Evolutionary conservation across 2,113 vertebrate species (phyloP), one percentile per base, ranked within the genome.

Genomic region (Pipra filicauda): DNA sequence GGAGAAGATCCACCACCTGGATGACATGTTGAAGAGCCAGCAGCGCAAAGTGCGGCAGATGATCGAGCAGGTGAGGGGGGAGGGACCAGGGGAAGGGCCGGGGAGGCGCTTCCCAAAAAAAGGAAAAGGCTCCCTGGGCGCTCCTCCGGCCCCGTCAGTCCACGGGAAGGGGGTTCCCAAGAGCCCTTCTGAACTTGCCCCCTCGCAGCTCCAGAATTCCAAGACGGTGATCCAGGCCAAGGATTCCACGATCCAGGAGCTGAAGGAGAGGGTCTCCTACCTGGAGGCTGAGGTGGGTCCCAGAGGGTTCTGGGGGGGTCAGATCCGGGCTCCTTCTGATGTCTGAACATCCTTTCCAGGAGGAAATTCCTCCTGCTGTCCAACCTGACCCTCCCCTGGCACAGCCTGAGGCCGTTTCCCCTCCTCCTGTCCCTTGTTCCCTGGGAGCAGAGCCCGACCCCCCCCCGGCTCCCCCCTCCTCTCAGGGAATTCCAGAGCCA

Each of bases 21-120:
- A 99, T 3, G 99, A 99, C 97, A 99, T 99, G 99, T 97, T 99
- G 28, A 99, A 99, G 89, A 98, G 99, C 90, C 99, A 99, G 94
- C 99, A 99, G 89, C 98, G 99, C 84, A 99, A 99, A 97, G 98
- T 99, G 46, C 97, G 99, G 64, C 99, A 99, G 91, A 99, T 99
- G 99, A 99, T 99, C 11, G 99, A 99, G 95, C 99, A 99, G 99
- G 99, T 99, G 4, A 10, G 62, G 31, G 27, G 17, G 12, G 28
- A 39, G 27, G 46, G 61, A 12, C 37, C 8, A 2, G 11, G 44
- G 41, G 12, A 39, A n/a, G 22, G 22, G 3, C 20, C 8, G 9
- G 0, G n/a, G 14, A 19, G 5, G n/a, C 11, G 11, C 65, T 27
- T 19, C 46, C 54, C 43, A 44, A 44, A 44, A 44, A 44, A 21